phyloP scores from a whole-genome alignment of 2,888 invertebrate genomes.

The Cosmorhoe ocellata region DNA sequence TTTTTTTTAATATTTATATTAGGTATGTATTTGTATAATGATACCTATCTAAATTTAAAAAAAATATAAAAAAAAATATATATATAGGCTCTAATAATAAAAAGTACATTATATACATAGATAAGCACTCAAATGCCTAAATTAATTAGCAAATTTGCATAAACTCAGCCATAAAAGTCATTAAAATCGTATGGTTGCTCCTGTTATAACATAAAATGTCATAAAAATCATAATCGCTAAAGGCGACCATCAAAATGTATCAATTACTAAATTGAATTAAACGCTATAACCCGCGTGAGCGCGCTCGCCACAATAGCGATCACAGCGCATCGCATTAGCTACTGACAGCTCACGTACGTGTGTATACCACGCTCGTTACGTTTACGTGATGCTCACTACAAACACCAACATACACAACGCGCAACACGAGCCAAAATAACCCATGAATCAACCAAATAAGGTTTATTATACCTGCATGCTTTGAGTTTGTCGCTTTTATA shows the following conservation, averaged over 20 bases:
- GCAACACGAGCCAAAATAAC: conserved; percentile 51
- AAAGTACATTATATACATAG: no score
- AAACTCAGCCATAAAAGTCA: not conserved
- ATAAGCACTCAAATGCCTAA: no score
- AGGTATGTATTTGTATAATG: not conserved
- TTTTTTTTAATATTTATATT: not conserved
- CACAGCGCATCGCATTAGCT: conserved; percentile 79
- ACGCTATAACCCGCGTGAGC: conserved; percentile 75
- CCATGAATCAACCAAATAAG: conserved; percentile 46
- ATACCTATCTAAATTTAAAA: no score
- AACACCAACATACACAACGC: conserved; percentile 53
- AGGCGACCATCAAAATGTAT: conserved; percentile 72
- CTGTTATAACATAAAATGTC: conserved; percentile 16
- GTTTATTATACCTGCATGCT: conserved; percentile 45
- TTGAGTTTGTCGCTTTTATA: conserved; percentile 57
- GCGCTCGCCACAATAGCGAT: conserved; percentile 76
- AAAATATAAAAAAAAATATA: no score
- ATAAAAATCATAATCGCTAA: conserved; percentile 36
- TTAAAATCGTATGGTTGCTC: not conserved
- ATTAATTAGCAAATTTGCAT: not conserved
- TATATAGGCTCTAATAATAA: no score
- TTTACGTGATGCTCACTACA: conserved; percentile 76
- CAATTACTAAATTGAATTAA: conserved; percentile 82
- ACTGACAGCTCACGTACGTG: conserved; percentile 76
- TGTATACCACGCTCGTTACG: conserved; percentile 78